These are phyloP conservation scores for Cygnus olor DNA, from an alignment of 2,797 vertebrate genomes.

Conservation along the genomic window DNA sequence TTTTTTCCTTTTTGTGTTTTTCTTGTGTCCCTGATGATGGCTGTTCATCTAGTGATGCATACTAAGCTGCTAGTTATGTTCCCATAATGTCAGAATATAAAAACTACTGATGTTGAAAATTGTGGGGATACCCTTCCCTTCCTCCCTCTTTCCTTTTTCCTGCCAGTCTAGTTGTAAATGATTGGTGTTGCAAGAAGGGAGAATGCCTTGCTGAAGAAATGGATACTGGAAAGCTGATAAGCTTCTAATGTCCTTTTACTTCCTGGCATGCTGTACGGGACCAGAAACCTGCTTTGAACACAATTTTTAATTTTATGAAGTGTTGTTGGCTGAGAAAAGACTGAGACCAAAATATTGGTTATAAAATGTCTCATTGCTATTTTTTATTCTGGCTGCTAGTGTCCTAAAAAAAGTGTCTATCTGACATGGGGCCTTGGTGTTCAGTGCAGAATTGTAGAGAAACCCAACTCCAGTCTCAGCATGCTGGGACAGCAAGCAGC, in stretches of 20 bases:
- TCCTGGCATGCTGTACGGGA: not conserved
- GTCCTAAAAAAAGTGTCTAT: not conserved
- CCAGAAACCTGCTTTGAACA: not conserved
- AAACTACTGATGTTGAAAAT: not conserved
- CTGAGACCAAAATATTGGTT: conserved; percentile 3
- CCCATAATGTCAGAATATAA: not conserved
- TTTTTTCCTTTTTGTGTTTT: not conserved
- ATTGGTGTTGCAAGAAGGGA: not conserved
- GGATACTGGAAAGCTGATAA: conserved; percentile 9
- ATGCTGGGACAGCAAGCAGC: not conserved
- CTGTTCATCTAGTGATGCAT: not conserved
- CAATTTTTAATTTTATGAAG: not conserved
- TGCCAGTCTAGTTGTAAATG: not conserved
- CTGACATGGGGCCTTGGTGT: not conserved
- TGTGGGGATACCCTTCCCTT: not conserved
- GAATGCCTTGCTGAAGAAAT: not conserved
- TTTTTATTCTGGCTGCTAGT: not conserved
- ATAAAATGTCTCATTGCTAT: not conserved
- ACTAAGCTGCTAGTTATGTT: not conserved
- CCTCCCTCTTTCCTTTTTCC: not conserved
- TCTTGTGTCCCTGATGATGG: not conserved
- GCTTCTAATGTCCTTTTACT: not conserved
- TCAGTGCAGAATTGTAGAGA: rapidly evolving
- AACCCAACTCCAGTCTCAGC: rapidly evolving
- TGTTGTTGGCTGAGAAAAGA: not conserved